Base-by-base conservation (phyloP, 37 sponge, comb jelly and placozoan species). In the Aplysina aerophoba region DNA sequence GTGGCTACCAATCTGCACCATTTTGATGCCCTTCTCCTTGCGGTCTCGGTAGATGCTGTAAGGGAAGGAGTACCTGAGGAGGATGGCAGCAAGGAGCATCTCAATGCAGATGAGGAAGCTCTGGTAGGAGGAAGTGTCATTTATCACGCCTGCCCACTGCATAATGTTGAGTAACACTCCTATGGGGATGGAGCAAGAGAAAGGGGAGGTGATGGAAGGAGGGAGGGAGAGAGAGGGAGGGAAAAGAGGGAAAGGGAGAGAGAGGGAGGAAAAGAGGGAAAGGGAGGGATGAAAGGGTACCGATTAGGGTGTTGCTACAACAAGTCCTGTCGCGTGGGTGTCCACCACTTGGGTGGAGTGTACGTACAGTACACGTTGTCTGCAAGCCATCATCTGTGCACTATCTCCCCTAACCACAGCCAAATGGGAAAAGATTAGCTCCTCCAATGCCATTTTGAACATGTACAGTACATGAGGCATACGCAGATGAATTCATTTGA, bases 71-170 rank as follows among this genome's bases (percentile, higher is more conserved):
- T 88, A 88, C 17, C 77, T 80, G 8, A 99, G 87, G 27, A 97
- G 81, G 20, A 99, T 79, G 69, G 99, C 94, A 20, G 96, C 94
- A 81, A 97, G 81, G 33, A 97, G 88, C 96, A 99, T 97, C 86
- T 99, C 99, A 22, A 99, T 85, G 19, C 93, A 92, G 82, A 99
- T 93, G 80, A 99, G 84, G 78, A 99, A 99, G 83, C 95, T 97
- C 77, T 99, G 99, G 68, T 97, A 90, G 34, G 94, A 94, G 72
- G 95, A 86, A 16, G 94, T 79, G 17, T 50, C 35, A 2, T 82
- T 59, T 8, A 94, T 89, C 19, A 89, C 59, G 20, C 71, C 38
- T 16, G 64, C 56, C 94, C 89, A 91, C 31, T 93, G 80, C 25
- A 96, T 81, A 24, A 96, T 68, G 40, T 88, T 89, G n/a, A 96